These are phyloP conservation scores for Epiblema foenella DNA, from an alignment of 2,888 invertebrate genomes.

Conservation along the genomic window DNA sequence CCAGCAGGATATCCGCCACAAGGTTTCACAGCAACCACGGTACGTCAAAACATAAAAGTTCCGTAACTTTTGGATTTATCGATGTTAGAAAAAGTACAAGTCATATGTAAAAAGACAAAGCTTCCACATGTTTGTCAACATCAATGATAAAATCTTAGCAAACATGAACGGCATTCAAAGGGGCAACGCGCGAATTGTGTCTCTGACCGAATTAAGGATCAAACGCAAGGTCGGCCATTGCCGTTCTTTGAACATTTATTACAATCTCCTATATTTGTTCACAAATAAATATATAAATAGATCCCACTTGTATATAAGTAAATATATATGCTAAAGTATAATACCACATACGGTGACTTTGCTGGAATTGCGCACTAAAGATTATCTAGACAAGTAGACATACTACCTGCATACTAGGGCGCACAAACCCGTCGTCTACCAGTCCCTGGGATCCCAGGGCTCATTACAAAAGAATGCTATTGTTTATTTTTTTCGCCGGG, in stretches of 20 bases:
- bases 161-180: constrained; percentile 39
- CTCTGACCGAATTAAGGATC: constrained; percentile 32
- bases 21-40: constrained; percentile 21
- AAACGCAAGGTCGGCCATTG: constrained; percentile 17
- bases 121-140: constrained; percentile 36
- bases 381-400: background rate
- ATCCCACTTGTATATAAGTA: constrained; percentile 3
- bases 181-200: constrained; percentile 2
- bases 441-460: too few species aligned
- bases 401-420: too few species aligned
- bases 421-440: too few species aligned
- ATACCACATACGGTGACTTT: background rate
- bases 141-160: constrained; percentile 40
- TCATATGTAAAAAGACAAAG: constrained; percentile 27
- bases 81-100: constrained; percentile 35
- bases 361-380: background rate
- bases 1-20: constrained; percentile 15
- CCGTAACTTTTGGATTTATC: constrained; percentile 32
- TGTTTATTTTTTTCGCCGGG: too few species aligned
- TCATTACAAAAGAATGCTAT: too few species aligned
- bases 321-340: background rate
- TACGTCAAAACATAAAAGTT: constrained; percentile 41
- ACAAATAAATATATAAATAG: background rate
- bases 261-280: constrained; percentile 13
- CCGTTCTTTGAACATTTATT: constrained; percentile 9